Evolutionary conservation across 2,797 vertebrate genomes (phyloP), one percentile per base, ranked within the genome.

Genomic region (Esox lucius): DNA sequence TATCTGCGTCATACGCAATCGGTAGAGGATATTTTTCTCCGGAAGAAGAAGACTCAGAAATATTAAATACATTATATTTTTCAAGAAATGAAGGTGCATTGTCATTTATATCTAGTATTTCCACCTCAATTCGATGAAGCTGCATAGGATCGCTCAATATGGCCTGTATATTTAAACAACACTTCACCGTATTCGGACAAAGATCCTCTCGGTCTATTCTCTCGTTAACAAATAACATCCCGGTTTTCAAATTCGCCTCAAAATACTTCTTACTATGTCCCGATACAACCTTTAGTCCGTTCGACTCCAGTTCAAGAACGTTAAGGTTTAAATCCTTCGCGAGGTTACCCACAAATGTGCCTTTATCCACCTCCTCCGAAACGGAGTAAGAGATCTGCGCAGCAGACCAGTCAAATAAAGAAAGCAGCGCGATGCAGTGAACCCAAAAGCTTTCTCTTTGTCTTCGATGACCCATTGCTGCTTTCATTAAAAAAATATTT

Each of bases 171-270:
- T 86, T 90, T 73, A 94, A 75, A 49, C 85, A 79, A 74, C 93
- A 94, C 81, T 86, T 91, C 5, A 74, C 28, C 62, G 78, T 74
- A 71, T 89, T 81, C 0, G 80, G 81, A 80, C 93, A 95, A 75
- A 94, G 81, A 84, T 91, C 91, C 73, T 94, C 94, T 77, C 93
- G 79, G 59, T 94, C 91, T 75, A 95, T 91, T 61, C 81, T 90
- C 49, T 94, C 89, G 13, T 61, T 85, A 65, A 94, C 90, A 48
- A 77, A 85, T 6, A 94, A 77, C 28, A 87, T 31, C 24, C 94
- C 92, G 68, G 84, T 90, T 76, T 90, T 86, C 8, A 73, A 68
- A 83, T 92, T 91, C 26, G 92, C 82, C 53, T 91, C 88, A 49
- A 94, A 91, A 92, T 85, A 93, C 26, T 69, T 76, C 59, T 81